Conservation (phyloP, 2,888 invertebrate genomes). For the Cloeon dipterum region DNA sequence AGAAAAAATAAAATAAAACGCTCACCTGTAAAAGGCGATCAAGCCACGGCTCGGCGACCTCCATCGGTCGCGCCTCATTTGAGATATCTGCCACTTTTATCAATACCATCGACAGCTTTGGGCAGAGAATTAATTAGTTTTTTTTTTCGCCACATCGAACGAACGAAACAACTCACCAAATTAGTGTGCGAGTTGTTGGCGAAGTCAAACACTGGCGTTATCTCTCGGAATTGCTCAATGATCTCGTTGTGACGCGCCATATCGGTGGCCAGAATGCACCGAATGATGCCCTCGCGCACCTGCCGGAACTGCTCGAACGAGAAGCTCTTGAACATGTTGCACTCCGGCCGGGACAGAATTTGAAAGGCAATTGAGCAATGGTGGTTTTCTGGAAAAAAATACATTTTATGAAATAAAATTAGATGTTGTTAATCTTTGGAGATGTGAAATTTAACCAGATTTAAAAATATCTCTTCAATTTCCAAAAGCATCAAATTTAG, state of each 20-base stretch:
- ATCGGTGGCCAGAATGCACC: constrained; percentile 52
- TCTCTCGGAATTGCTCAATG: constrained; percentile 42
- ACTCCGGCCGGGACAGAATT: constrained; percentile 51
- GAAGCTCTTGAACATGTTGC: constrained; percentile 53
- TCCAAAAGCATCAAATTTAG: too few species aligned
- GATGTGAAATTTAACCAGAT: too few species aligned
- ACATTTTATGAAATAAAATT: too few species aligned
- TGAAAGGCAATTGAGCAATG: constrained; percentile 69
- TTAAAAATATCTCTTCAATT: too few species aligned
- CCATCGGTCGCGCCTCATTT: constrained; percentile 60
- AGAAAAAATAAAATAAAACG: too few species aligned
- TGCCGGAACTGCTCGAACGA: constrained; percentile 21
- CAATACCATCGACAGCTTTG: constrained; percentile 49
- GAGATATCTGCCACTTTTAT: constrained; percentile 71
- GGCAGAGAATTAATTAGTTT: constrained; percentile 6
- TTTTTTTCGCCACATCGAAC: too few species aligned
- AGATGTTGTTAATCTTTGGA: too few species aligned
- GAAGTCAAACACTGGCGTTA: constrained; percentile 39
- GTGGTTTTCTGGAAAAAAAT: constrained; percentile 52
- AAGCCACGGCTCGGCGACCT: constrained; percentile 63
- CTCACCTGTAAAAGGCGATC: constrained; percentile 40
- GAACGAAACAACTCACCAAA: constrained; percentile 29
- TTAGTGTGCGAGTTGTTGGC: constrained; percentile 43
- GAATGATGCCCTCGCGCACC: constrained; percentile 54
- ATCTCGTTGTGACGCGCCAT: constrained; percentile 63